Evolutionary conservation across 2,888 invertebrate genomes (phyloP).

Genomic region (Clusia tigrina): DNA sequence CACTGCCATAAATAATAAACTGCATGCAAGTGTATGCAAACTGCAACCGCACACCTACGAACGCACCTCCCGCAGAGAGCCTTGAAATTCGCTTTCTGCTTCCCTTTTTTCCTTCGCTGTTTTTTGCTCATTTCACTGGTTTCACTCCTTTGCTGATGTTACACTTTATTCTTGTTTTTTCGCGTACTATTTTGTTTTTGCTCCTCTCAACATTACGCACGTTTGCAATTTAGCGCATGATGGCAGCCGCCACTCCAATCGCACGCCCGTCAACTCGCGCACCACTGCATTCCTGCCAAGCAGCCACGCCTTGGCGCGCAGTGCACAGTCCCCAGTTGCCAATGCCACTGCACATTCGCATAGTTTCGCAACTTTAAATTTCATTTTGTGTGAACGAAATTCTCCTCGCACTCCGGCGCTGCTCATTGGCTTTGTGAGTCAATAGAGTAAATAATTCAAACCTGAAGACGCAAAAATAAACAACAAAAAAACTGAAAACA

Average conservation of each 20-base stretch:
- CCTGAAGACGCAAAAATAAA: too few relatives aligned
- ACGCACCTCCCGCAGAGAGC: background rate
- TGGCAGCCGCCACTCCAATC: background rate
- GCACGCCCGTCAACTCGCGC: background rate
- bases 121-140: background rate
- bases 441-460: conserved; percentile 4
- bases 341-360: too few relatives aligned
- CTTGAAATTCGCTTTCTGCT: background rate
- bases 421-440: background rate
- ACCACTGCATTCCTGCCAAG: background rate
- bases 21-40: background rate
- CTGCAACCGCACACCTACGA: background rate
- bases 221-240: background rate
- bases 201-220: background rate
- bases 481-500: too few relatives aligned
- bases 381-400: too few relatives aligned
- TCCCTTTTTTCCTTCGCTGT: background rate
- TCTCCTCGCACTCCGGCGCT: background rate
- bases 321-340: too few relatives aligned
- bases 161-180: background rate
- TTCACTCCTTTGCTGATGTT: too few relatives aligned
- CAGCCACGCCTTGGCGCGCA: too few relatives aligned
- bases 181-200: background rate
- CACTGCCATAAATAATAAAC: conserved; percentile 8
- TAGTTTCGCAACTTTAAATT: too few relatives aligned